Base-by-base conservation (phyloP, 2,113 vertebrate species). In the Podarcis cretensis region DNA sequence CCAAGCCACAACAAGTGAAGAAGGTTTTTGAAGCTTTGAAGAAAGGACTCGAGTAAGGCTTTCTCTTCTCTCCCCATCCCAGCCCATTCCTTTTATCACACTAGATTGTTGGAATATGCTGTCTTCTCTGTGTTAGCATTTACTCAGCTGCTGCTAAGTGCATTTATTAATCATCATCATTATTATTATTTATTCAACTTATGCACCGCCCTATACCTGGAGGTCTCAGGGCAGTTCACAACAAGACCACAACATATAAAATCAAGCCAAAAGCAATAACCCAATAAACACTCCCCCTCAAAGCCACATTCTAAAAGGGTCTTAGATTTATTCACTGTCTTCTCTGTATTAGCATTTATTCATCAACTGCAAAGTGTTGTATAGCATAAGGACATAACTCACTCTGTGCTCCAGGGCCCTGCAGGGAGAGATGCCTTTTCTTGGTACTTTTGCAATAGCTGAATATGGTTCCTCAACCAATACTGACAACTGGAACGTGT, bases 1-100 rank as follows among this genome's bases (percentile, higher is more conserved):
- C 97, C 84, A 97, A 98, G 95, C 98, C 98, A 0, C 98, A 98
- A 88, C 97, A 98, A 89, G 98, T 99, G 90, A 98, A 98, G 97
- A 96, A 93, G 90, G 97, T 99, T 92, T 99, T 98, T 89, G 98
- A 98, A 88, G 98, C 98, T 1, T 95, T 99, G 90, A 97, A 98
- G 90, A 98, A 97, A 95, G 99, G 99, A 92, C 97, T 99, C 85
- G 98, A 97, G 99, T 99, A 97, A 90, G 98, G 86, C 87, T 37
- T 37, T 66, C 81, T 93, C 18, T 8, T 83, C 40, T 57, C 18
- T 14, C 65, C 37, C 54, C n/a, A 14, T 6, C 43, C 4, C 7
- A 14, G 21, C 9, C 48, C 48, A 54, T 73, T 9, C 30, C 1
- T 7, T 48, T 30, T n/a, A n/a, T 48, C 8, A 84, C 18, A 57